A percentile compares a stretch with the other conserved stretches of the same genome.
Evolutionary conservation across 2,113 vertebrate genomes (phyloP).

Genomic region (Dasyprocta punctata): DNA sequence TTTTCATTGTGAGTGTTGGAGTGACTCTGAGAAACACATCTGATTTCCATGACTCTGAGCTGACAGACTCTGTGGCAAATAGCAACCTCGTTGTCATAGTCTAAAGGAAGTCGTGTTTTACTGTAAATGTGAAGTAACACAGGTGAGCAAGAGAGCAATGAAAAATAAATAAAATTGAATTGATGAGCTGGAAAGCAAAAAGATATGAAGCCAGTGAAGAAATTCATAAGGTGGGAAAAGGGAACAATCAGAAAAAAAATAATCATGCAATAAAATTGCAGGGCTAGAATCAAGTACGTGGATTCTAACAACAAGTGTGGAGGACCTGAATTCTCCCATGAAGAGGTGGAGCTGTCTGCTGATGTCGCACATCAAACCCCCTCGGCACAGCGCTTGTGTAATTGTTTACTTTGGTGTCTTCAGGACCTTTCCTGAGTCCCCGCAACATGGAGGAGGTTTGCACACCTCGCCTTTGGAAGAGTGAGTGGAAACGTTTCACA

Average conservation of each 20-base stretch:
- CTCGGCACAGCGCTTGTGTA: fast-evolving
- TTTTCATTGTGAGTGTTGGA: background rate
- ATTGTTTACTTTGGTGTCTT: background rate
- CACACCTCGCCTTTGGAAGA: background rate
- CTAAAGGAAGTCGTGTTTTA: too few relatives aligned
- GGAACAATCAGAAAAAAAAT: too few relatives aligned
- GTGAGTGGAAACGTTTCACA: background rate
- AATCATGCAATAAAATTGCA: background rate
- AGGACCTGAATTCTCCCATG: fast-evolving
- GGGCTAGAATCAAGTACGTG: fast-evolving
- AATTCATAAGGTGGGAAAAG: background rate
- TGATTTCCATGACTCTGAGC: background rate
- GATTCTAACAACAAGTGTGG: fast-evolving
- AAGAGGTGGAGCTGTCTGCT: too few relatives aligned
- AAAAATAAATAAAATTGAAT: background rate
- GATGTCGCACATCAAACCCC: fast-evolving
- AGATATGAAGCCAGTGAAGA: background rate
- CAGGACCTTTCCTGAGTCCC: too few relatives aligned
- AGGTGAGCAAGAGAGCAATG: background rate
- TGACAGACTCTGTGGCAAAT: fast-evolving
- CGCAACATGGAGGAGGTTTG: fast-evolving
- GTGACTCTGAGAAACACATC: background rate
- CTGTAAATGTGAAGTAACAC: background rate
- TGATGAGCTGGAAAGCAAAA: background rate
- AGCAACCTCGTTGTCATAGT: background rate